Evolutionary conservation across 2,797 vertebrate species (phyloP).

Genomic region (Macrochelys suwanniensis): DNA sequence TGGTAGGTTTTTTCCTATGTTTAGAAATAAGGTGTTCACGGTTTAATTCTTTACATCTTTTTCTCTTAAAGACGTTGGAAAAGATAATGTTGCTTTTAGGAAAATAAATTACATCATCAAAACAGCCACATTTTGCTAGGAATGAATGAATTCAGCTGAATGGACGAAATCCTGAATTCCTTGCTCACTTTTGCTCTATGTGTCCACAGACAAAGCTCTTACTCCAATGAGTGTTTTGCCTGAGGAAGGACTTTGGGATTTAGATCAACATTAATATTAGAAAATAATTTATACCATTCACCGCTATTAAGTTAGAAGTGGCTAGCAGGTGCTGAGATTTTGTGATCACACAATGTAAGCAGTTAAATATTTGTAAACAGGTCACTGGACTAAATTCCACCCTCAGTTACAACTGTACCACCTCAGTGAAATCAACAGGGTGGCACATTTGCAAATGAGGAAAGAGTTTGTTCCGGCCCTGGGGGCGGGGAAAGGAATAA

Average conservation of each 20-base stretch:
- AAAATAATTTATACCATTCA: constrained; percentile 63
- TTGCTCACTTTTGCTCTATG: constrained; percentile 15
- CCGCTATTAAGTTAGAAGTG: constrained; percentile 64
- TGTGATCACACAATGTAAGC: constrained; percentile 61
- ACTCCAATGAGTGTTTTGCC: constrained; percentile 24
- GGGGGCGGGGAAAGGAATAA: not conserved
- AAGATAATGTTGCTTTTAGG: not conserved
- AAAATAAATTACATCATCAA: not conserved
- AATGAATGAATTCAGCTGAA: constrained; percentile 15
- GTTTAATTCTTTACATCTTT: not conserved
- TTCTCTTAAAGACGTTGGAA: not conserved
- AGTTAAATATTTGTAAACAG: constrained; percentile 68
- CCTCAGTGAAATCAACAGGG: constrained; percentile 61
- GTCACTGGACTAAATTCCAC: constrained; percentile 57
- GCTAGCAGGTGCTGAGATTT: constrained; percentile 68
- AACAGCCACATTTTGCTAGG: not conserved
- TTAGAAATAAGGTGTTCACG: not conserved
- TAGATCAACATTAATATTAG: constrained; percentile 18
- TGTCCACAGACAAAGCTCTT: constrained; percentile 43
- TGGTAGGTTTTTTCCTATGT: not conserved
- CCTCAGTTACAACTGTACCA: constrained; percentile 34
- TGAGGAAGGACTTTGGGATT: constrained; percentile 31
- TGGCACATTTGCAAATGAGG: constrained; percentile 54
- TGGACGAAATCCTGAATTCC: constrained; percentile 25
- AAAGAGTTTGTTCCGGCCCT: constrained; percentile 6